These are phyloP conservation scores for Noturus placidus DNA, from an alignment of 2,113 vertebrate species.

Conservation along the genomic window DNA sequence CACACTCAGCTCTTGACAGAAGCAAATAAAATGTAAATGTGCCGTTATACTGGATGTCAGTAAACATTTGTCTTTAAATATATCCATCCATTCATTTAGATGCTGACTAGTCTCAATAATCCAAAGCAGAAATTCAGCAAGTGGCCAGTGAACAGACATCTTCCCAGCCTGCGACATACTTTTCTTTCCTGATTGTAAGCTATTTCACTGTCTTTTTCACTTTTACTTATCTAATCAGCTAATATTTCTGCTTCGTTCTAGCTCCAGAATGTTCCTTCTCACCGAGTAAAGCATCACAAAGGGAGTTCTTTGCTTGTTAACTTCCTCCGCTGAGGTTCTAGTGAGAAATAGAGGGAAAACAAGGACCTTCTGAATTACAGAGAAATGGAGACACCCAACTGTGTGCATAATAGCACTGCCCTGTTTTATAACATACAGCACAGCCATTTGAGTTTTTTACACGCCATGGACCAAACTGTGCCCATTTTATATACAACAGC, in stretches of 20 bases:
- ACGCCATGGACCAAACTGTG: neutral
- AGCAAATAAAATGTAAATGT: neutral
- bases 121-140: neutral
- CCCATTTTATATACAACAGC: neutral
- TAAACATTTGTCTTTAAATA: neutral
- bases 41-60: neutral
- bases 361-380: neutral
- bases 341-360: slow-evolving; percentile 33
- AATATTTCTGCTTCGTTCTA: neutral
- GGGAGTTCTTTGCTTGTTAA: slow-evolving; percentile 37
- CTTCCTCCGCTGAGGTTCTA: slow-evolving; percentile 2
- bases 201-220: slow-evolving; percentile 33
- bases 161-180: neutral
- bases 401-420: neutral
- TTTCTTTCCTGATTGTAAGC: neutral
- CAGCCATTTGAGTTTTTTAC: too few species aligned
- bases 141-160: too few species aligned
- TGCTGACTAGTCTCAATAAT: neutral
- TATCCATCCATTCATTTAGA: neutral
- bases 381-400: neutral
- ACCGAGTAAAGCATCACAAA: neutral
- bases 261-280: slow-evolving; percentile 15
- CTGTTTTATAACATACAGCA: neutral
- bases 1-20: neutral
- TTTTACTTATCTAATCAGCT: slow-evolving; percentile 1